Base-by-base conservation (phyloP, 2,888 invertebrate genomes). In the Odontocolon sp. region DNA sequence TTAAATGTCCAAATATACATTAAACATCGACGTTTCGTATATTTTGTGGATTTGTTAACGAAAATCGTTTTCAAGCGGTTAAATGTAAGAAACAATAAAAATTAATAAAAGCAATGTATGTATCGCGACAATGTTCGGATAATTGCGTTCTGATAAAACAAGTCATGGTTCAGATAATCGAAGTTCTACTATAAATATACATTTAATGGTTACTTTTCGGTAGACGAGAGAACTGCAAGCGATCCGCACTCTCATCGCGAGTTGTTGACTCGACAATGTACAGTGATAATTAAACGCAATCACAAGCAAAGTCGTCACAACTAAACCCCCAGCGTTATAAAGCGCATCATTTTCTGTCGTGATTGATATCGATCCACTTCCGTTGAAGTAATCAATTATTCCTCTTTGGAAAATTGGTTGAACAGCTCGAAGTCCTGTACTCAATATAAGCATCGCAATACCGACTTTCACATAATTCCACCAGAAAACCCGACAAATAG, bases 221-320 rank as follows among this genome's bases (percentile, higher is more conserved):
- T 94, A 95, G 79, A 95, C 91, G 1, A 95, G 88, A 0, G 94
- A 92, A 81, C 94, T 94, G 75, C 93, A 93, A 0, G 94, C 94
- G 2, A 95, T 91, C 33, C 95, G 91, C 84, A 94, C 91, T 80
- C 93, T 91, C 91, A 94, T 94, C n/a, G 95, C 95, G 54, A 91
- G 86, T 64, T 91, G 81, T 11, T 89, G 83, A 26, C 88, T 86
- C 0, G 88, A 59, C 8, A 91, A 76, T 47, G 88, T 89, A 0
- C 85, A 81, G 67, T 92, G 92, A 81, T 92, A 92, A 38, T 87
- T 79, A 0, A 91, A 21, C 33, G 90, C 87, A 42, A 91, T 87
- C 2, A 85, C 77, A 0, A 87, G 11, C 0, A 91, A 36, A 1
- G 89, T 90, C 1, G 87, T 78, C 81, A 92, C 81, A 0, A 91